Evolutionary conservation across 1,140 invertebrate species (phyloP).

Genomic region (Hyposmocoma kahamanoa): DNA sequence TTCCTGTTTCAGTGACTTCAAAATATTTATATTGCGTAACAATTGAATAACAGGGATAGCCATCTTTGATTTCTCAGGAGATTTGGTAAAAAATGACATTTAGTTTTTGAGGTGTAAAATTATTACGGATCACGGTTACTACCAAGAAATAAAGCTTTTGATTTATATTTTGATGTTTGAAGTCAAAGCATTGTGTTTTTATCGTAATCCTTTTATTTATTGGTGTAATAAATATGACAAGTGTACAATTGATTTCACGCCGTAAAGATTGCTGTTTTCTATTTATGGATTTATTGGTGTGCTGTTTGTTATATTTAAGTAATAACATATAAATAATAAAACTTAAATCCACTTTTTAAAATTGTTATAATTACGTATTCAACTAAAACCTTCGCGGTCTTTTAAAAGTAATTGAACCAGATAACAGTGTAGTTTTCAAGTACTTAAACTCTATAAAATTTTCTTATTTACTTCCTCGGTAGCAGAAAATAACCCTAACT

Average conservation of each 20-base stretch:
- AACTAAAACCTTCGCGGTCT: no score
- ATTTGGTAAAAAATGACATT: constrained; percentile 55
- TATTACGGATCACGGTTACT: constrained; percentile 38
- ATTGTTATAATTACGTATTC: no score
- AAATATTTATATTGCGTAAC: constrained; percentile 13
- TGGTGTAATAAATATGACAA: constrained; percentile 40
- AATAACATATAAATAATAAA: no score
- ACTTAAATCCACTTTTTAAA: no score
- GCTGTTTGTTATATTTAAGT: no score
- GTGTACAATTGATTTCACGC: constrained; percentile 8
- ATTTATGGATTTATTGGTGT: neutral
- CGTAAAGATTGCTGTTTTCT: neutral
- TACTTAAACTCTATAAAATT: no score
- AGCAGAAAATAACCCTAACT: no score
- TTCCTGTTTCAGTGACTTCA: no score
- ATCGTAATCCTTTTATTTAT: constrained; percentile 56
- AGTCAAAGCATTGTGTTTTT: constrained; percentile 55
- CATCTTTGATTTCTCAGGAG: constrained; percentile 39
- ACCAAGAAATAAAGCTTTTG: constrained; percentile 40
- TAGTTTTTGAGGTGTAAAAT: constrained; percentile 64
- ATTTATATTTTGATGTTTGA: constrained; percentile 59
- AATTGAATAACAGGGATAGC: constrained; percentile 18
- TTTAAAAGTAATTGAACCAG: no score
- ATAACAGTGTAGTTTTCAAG: no score
- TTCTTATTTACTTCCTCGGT: no score